Conservation (phyloP, 2,888 invertebrate species). For the Eupithecia inturbata region DNA sequence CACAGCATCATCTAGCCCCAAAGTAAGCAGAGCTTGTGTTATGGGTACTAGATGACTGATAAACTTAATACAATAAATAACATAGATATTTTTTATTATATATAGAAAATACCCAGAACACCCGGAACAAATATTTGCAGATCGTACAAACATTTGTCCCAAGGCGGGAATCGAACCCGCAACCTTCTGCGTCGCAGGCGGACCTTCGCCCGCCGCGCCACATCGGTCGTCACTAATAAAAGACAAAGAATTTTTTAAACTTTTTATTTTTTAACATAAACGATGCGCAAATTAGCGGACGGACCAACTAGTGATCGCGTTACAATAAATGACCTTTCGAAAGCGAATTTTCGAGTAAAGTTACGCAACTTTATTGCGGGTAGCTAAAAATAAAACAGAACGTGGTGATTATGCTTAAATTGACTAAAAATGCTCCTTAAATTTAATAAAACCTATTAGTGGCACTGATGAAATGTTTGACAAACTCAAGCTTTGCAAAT, state of each 20-base stretch:
- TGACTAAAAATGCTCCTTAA: slow-evolving; percentile 75
- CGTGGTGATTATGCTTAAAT: slow-evolving; percentile 65
- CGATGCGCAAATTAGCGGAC: slow-evolving; percentile 78
- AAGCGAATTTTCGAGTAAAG: slow-evolving; percentile 33
- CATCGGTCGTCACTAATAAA: too few relatives aligned
- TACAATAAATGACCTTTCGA: slow-evolving; percentile 45
- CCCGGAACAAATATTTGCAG: too few relatives aligned
- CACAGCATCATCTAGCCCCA: too few relatives aligned
- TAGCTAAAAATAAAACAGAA: slow-evolving; percentile 58
- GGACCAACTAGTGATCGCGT: slow-evolving; percentile 60
- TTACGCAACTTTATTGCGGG: slow-evolving; percentile 41
- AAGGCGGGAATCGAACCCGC: too few relatives aligned
- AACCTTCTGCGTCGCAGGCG: too few relatives aligned
- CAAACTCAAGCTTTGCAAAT: slow-evolving; percentile 39
- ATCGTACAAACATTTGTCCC: too few relatives aligned
- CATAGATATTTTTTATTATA: too few relatives aligned
- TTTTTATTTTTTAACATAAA: slow-evolving; percentile 81
- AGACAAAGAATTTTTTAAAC: slow-evolving; percentile 34
- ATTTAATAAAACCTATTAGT: slow-evolving; percentile 61
- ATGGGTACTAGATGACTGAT: too few relatives aligned
- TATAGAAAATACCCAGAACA: too few relatives aligned
- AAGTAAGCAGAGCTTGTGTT: too few relatives aligned
- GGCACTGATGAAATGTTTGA: slow-evolving; percentile 67
- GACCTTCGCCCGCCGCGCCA: too few relatives aligned
- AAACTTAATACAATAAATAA: too few relatives aligned